Evolutionary conservation across 2,888 invertebrate species (phyloP), one percentile per base, ranked within the genome.

Genomic region (Drosophila paranaensis): DNA sequence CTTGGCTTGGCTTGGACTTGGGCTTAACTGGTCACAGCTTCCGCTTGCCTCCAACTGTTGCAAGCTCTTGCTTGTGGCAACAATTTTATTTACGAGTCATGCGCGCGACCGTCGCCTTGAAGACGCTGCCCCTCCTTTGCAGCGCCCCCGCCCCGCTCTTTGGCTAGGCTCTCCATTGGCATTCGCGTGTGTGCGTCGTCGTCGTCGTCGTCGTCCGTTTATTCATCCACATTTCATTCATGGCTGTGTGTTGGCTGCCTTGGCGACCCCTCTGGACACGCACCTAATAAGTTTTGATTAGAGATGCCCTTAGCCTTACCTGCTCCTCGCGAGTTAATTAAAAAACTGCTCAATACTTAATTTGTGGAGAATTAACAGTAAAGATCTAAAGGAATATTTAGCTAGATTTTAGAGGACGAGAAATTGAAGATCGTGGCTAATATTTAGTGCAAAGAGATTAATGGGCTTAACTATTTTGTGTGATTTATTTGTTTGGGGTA

Each of bases 81-180:
- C 90, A 90, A 89, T 90, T 89, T 89, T 90, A 90, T 89, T 89
- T 89, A 89, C 89, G 89, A 89, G 88, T 88, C 84, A 84, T 84
- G 84, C 86, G 71, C 86, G 77, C 65, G 57, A 76, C 42, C 71
- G 80, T 77, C 81, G 86, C 88, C 77, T 75, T 53, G 20, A 55
- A 81, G 87, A 78, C 87, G 84, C 60, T 45, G n/a, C n/a, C 43
- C 16, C 43, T 20, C 8, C 16, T 33, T 25, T 14, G 30, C 53
- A 35, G 33, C 40, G 3, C 13, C 10, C 8, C n/a, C 14, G 37
- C 16, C 3, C 35, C 40, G 13, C 16, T 40, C 54, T 0, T 3
- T 20, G 39, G 16, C 53, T 39, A 54, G 39, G 20, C 53, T n/a
- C n/a, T 27, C 27, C 39, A 42, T 53, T 45, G 61, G 60, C 63